Conservation (phyloP, 2,113 vertebrate species). For the Phasianus colchicus region DNA sequence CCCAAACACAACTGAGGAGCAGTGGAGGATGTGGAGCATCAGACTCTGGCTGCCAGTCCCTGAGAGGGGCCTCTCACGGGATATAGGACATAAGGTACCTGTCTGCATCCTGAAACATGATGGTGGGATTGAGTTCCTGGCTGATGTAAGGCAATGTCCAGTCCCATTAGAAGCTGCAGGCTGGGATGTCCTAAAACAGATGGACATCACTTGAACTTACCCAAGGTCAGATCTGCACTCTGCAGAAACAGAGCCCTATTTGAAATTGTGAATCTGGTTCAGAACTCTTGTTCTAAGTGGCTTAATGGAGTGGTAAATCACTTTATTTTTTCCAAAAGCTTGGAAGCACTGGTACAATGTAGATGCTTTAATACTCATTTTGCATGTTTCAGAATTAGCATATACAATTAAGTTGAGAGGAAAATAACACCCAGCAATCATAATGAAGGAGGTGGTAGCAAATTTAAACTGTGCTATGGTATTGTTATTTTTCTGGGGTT, state of each 20-base stretch:
- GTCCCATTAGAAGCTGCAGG: not conserved
- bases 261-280: not conserved
- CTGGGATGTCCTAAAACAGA: not conserved
- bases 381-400: not conserved
- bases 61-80: not conserved
- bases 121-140: not conserved
- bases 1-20: not conserved
- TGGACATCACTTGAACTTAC: not conserved
- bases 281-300: not conserved
- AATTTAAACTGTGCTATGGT: not conserved
- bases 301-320: not conserved
- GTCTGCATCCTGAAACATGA: not conserved
- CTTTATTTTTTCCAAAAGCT: not conserved
- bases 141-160: not conserved
- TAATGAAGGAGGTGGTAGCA: not conserved
- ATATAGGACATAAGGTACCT: not conserved
- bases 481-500: not conserved
- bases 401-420: not conserved
- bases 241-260: not conserved
- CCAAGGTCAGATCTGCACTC: not conserved
- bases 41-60: fast-evolving
- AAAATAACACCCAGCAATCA: not conserved
- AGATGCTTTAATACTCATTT: not conserved
- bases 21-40: not conserved
- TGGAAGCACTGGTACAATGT: not conserved